Evolutionary conservation across 2,797 vertebrate species (phyloP).

Genomic region (Pangasius sanitwongsei): DNA sequence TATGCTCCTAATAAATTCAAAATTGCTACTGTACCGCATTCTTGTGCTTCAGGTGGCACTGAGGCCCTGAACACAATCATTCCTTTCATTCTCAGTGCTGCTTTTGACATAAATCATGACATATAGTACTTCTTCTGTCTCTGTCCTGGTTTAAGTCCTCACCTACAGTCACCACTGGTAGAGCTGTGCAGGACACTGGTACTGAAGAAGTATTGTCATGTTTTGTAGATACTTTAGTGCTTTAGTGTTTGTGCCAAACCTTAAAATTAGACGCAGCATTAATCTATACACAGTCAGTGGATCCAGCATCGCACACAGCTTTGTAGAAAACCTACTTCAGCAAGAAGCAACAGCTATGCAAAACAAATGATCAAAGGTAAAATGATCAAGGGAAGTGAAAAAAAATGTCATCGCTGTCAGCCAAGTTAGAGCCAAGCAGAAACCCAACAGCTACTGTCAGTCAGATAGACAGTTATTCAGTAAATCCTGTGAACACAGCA

Average conservation of each 20-base stretch:
- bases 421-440: neutral
- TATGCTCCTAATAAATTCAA: neutral
- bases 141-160: neutral
- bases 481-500: neutral
- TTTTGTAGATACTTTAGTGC: too few species aligned
- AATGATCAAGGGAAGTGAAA: neutral
- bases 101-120: neutral
- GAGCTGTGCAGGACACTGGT: neutral
- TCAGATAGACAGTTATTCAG: neutral
- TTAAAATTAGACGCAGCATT: neutral
- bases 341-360: neutral
- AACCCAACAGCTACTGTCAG: neutral
- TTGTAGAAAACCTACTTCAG: neutral
- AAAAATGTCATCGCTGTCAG: slow-evolving; percentile 6
- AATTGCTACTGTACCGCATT: neutral
- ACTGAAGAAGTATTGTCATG: neutral
- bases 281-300: neutral
- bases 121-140: neutral
- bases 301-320: neutral
- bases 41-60: neutral
- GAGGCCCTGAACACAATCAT: neutral
- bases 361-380: slow-evolving; percentile 9
- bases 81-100: neutral
- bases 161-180: neutral
- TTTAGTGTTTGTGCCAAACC: neutral